Conservation (phyloP, 2,888 invertebrate genomes). For the Pelosia muscerda region DNA sequence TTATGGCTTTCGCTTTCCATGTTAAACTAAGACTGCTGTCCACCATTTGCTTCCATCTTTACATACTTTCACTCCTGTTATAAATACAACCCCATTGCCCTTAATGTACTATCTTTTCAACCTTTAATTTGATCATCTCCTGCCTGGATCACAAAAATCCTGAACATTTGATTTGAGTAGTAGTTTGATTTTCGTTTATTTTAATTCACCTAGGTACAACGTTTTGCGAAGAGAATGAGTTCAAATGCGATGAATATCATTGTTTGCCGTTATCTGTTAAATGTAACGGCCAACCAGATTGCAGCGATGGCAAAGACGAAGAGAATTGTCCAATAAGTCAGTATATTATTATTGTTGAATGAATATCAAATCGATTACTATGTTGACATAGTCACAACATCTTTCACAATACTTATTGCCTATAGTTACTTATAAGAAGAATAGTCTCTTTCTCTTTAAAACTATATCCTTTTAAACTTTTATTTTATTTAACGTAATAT, state of each 20-base stretch:
- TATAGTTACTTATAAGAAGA: not conserved
- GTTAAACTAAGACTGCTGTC: too few relatives aligned
- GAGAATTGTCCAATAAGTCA: slow-evolving; percentile 54
- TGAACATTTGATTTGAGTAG: too few relatives aligned
- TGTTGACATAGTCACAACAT: not conserved
- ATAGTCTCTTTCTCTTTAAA: not conserved
- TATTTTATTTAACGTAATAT: not conserved
- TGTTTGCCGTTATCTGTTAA: slow-evolving; percentile 78
- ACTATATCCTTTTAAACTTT: too few relatives aligned
- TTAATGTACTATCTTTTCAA: not conserved
- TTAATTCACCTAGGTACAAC: slow-evolving; percentile 48
- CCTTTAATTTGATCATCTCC: not conserved
- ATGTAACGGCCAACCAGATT: slow-evolving; percentile 80
- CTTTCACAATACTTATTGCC: not conserved
- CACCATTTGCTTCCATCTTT: not conserved
- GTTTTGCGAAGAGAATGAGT: slow-evolving; percentile 60
- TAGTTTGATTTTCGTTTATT: slow-evolving; percentile 6
- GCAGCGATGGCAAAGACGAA: slow-evolving; percentile 80
- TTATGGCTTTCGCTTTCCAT: not conserved
- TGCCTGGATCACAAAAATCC: too few relatives aligned
- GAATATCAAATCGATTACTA: not conserved
- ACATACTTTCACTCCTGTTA: too few relatives aligned
- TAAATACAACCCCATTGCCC: too few relatives aligned
- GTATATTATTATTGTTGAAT: slow-evolving; percentile 29
- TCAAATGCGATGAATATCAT: slow-evolving; percentile 83